phyloP scores from a whole-genome alignment of 1,140 invertebrate species.

The Hypothenemus hampei region DNA sequence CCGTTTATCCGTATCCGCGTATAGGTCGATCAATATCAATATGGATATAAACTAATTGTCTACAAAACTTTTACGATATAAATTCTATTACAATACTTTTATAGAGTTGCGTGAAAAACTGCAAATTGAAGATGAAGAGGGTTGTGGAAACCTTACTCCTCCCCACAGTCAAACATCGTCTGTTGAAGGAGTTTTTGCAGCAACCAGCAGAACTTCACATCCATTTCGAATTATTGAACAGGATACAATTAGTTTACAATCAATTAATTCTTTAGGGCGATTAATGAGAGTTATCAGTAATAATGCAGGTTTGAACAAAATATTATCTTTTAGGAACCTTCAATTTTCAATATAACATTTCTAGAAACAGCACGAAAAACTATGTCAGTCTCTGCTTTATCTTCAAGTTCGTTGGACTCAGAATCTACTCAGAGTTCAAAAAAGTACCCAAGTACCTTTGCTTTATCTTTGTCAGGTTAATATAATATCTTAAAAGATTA shows the following conservation, averaged over 20 bases:
- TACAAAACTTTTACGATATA: no score
- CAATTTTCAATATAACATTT: neutral
- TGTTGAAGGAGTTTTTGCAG: constrained; percentile 55
- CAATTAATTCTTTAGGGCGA: constrained; percentile 76
- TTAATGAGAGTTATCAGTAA: constrained; percentile 25
- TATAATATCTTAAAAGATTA: no score
- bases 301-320: constrained; percentile 14
- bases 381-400: constrained; percentile 39
- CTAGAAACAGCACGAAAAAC: constrained; percentile 27
- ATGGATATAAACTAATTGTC: no score
- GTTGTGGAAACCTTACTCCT: constrained; percentile 53
- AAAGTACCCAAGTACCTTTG: constrained; percentile 40
- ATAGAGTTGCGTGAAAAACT: constrained; percentile 77
- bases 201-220: constrained; percentile 53
- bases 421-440: constrained; percentile 42
- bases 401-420: constrained; percentile 42
- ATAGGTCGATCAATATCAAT: no score
- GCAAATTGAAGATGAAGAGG: constrained; percentile 73
- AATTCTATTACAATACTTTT: no score
- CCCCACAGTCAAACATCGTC: constrained; percentile 76
- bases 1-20: no score
- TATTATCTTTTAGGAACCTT: no score
- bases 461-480: constrained; percentile 31
- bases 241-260: constrained; percentile 79
- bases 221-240: constrained; percentile 78